A percentile compares a stretch with the other conserved stretches of the same genome.
Conservation (phyloP, 37 sponge, comb jelly and placozoan genomes). For the Geodia barretti region DNA sequence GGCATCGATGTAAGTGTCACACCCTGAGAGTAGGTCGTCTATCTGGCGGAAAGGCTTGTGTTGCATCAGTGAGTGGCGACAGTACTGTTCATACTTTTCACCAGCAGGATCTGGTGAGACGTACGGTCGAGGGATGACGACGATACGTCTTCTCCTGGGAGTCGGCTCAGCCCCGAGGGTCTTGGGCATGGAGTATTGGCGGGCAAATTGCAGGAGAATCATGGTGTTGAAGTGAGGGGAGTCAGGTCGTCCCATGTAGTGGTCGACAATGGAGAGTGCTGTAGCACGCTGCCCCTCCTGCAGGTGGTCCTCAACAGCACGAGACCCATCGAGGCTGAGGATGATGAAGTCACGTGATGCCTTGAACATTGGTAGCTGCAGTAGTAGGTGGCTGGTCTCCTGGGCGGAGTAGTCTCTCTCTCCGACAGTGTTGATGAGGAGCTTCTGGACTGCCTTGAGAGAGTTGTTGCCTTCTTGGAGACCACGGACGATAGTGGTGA, state of each 20-base stretch:
- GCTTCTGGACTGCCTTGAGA: slow-evolving; percentile 39
- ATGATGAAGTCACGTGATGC: slow-evolving; percentile 24
- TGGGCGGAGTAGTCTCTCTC: slow-evolving; percentile 45
- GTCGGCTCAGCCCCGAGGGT: slow-evolving; percentile 1
- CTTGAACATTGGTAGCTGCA: slow-evolving; percentile 34
- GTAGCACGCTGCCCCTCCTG: background rate
- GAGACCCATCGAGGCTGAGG: slow-evolving; percentile 53
- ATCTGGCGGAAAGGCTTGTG: slow-evolving; percentile 41
- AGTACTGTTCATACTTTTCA: slow-evolving; percentile 56
- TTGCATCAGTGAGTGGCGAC: slow-evolving; percentile 51
- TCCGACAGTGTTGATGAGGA: slow-evolving; percentile 10
- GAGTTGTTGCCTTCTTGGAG: slow-evolving; percentile 18
- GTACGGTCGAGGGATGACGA: slow-evolving; percentile 44
- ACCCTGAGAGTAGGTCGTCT: slow-evolving; percentile 3
- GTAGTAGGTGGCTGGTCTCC: slow-evolving; percentile 46
- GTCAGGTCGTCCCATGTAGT: slow-evolving; percentile 16
- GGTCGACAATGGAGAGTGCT: slow-evolving; percentile 10
- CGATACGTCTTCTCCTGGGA: slow-evolving; percentile 1
- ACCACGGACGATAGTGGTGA: slow-evolving; percentile 5
- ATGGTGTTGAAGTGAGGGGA: slow-evolving; percentile 22
- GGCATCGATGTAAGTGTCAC: slow-evolving; percentile 26
- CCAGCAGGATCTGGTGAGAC: slow-evolving; percentile 53
- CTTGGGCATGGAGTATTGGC: slow-evolving; percentile 31
- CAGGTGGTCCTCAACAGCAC: background rate
- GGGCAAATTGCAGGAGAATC: slow-evolving; percentile 27